These are phyloP conservation scores for Phyllostomus discolor DNA, from an alignment of 2,113 vertebrate species.

Conservation along the genomic window DNA sequence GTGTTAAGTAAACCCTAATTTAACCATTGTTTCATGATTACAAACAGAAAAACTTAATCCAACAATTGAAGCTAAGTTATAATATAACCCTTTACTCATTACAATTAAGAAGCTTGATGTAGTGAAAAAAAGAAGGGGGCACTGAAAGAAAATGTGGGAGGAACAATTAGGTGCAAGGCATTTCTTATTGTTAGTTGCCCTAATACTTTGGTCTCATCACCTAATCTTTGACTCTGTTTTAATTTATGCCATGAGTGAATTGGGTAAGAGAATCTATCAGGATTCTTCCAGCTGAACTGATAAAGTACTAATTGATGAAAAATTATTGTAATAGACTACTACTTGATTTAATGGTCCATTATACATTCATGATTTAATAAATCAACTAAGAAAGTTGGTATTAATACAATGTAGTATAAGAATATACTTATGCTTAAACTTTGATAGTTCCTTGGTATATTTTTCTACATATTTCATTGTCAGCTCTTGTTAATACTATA, in stretches of 20 bases:
- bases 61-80: neutral
- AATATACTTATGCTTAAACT: neutral
- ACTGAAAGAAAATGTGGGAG: neutral
- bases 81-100: neutral
- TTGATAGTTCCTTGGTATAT: neutral
- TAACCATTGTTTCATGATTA: neutral
- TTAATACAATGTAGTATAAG: neutral
- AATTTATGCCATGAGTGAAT: neutral
- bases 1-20: neutral
- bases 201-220: neutral
- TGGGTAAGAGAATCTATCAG: neutral
- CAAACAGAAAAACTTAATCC: neutral
- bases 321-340: neutral
- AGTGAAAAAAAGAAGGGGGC: neutral
- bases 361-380: neutral
- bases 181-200: neutral
- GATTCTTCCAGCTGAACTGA: neutral
- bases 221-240: neutral
- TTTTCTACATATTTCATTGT: neutral
- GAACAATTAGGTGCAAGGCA: neutral
- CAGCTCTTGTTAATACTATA: neutral
- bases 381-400: neutral
- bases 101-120: neutral
- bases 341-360: neutral
- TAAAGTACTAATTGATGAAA: neutral